Evolutionary conservation across 2,888 invertebrate genomes (phyloP).

Genomic region (Drosophila helvetica): DNA sequence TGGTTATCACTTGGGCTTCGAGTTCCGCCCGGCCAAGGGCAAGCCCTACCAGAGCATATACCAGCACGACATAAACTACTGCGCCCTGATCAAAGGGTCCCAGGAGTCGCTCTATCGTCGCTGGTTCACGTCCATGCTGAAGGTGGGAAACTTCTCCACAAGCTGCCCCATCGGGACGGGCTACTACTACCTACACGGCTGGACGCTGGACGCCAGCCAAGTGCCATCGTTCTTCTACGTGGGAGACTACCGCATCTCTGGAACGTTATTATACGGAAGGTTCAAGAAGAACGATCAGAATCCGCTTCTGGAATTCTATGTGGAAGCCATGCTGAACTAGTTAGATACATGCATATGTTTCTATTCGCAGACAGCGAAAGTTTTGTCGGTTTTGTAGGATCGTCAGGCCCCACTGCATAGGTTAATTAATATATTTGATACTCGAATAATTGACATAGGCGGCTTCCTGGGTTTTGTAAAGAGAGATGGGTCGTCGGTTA

Average conservation of each 20-base stretch:
- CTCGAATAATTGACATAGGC: background rate
- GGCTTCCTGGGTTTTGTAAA: background rate
- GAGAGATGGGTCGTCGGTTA: constrained; percentile 4
- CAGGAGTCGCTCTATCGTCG: constrained; percentile 56
- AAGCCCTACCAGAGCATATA: constrained; percentile 56
- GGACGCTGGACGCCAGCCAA: constrained; percentile 51
- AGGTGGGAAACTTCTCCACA: constrained; percentile 55
- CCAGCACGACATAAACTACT: constrained; percentile 63
- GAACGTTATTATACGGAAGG: constrained; percentile 54
- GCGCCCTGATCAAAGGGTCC: constrained; percentile 46
- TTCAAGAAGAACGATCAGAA: constrained; percentile 20
- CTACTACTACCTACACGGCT: constrained; percentile 58
- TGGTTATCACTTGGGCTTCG: constrained; percentile 50
- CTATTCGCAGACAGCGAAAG: background rate
- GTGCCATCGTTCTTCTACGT: constrained; percentile 61
- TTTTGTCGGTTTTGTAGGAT: background rate
- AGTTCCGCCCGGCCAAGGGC: constrained; percentile 40
- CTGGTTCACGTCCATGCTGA: constrained; percentile 51
- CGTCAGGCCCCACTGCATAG: constrained; percentile 12
- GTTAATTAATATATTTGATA: constrained; percentile 36
- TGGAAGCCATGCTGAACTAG: constrained; percentile 39
- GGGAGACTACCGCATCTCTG: constrained; percentile 62
- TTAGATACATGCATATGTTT: background rate
- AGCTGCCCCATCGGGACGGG: constrained; percentile 58
- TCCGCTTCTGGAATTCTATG: constrained; percentile 44